A percentile compares a stretch with the other conserved stretches of the same genome.
Evolutionary conservation across 2,888 invertebrate species (phyloP).

Genomic region (Pelosia muscerda): DNA sequence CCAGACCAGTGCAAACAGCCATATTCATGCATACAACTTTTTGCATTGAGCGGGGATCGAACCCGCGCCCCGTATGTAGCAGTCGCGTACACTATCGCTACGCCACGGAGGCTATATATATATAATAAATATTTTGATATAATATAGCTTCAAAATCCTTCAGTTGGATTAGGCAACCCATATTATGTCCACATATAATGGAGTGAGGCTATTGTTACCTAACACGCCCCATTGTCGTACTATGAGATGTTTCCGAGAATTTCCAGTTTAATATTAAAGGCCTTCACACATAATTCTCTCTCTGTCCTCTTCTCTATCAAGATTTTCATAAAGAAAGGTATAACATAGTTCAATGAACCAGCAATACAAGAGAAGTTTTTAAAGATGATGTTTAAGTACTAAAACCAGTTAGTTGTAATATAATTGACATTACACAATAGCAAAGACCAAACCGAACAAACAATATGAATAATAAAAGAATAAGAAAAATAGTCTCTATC

Average conservation of each 20-base stretch:
- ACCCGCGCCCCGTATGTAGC: no score
- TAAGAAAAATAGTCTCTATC: constrained; percentile 53
- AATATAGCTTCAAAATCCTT: not conserved
- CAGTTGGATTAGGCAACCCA: not conserved
- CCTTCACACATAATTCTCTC: not conserved
- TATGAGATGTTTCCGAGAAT: not conserved
- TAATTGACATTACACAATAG: not conserved
- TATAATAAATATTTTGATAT: not conserved
- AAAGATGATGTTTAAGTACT: no score
- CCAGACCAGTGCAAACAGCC: no score
- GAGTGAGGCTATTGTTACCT: not conserved
- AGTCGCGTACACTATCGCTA: no score
- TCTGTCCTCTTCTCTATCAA: not conserved
- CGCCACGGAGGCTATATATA: no score
- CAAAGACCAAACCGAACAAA: constrained; percentile 8
- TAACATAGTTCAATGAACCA: not conserved
- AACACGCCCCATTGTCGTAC: not conserved
- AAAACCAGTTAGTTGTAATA: not conserved
- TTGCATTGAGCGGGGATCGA: no score
- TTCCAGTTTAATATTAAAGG: constrained; percentile 3
- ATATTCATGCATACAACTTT: no score
- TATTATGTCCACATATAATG: not conserved
- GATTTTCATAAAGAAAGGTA: not conserved
- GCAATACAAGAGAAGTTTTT: not conserved
- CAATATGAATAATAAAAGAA: constrained; percentile 33